Conservation (phyloP, 2,888 invertebrate genomes). For the Aleiodes testaceus region DNA sequence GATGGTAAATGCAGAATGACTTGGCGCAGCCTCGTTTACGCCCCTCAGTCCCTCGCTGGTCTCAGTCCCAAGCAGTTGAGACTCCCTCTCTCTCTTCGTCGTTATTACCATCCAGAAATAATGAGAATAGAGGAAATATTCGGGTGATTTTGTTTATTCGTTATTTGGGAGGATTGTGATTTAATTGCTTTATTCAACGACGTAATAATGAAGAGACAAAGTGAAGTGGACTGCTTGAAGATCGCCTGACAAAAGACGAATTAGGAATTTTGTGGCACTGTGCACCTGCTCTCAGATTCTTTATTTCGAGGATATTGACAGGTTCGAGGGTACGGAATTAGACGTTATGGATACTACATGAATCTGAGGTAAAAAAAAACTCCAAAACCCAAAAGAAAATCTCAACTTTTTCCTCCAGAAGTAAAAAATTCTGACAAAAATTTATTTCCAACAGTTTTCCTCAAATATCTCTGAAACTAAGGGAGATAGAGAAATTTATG, state of each 20-base stretch:
- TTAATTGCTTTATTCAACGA: too few relatives aligned
- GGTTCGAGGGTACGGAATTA: not conserved
- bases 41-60: conserved; percentile 13
- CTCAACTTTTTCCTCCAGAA: not conserved
- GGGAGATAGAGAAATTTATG: too few relatives aligned
- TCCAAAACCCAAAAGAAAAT: not conserved
- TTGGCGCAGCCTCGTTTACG: conserved; percentile 25
- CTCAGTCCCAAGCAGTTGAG: conserved; percentile 9
- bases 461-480: too few relatives aligned
- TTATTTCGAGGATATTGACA: not conserved
- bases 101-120: too few relatives aligned
- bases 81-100: not conserved
- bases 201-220: too few relatives aligned
- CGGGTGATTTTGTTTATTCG: not conserved
- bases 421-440: too few relatives aligned
- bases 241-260: too few relatives aligned
- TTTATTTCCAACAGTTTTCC: too few relatives aligned
- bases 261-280: not conserved
- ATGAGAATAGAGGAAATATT: conserved; percentile 8
- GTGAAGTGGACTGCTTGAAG: too few relatives aligned
- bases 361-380: conserved; percentile 5
- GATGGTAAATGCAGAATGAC: too few relatives aligned
- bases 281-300: not conserved
- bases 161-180: too few relatives aligned
- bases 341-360: conserved; percentile 22